Evolutionary conservation across 2,113 vertebrate genomes (phyloP), one percentile per base, ranked within the genome.

Genomic region (Boulengeromyrus knoepffleri): DNA sequence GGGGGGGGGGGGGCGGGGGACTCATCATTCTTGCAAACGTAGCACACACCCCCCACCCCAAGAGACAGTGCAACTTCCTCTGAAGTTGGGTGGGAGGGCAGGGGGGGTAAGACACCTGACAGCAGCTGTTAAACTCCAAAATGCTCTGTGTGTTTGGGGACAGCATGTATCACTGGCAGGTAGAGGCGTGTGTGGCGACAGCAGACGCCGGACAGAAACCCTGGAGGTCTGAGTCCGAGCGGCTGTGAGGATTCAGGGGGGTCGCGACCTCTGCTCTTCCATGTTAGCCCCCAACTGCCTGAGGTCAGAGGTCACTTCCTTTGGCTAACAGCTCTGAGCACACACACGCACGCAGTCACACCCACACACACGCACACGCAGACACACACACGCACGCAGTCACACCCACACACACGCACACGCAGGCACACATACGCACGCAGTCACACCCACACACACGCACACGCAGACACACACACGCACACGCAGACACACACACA

Each of bases 241-340:
- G 3, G 66, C 93, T 90, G 90, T 89, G 92, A 91, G 91, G 91
- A 92, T 93, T 93, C 92, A 91, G 45, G 42, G 89, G 88, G 93
- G 91, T 93, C 93, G 88, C 7, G 39, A 92, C 90, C 91, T 94
- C 92, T 92, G 91, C 90, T 66, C 90, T 66, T 92, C 89, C 92
- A 92, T 90, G 92, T 92, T 89, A 91, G 91, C 87, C 90, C 87
- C 91, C 88, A 91, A 92, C 90, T 90, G 88, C 74, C 89, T 85
- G 90, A 80, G 53, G 45, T 90, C 80, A 84, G 7, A 85, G 19
- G 85, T 21, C 24, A 77, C 85, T 74, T 90, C 87, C 91, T 70
- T 83, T 47, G 39, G 36, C 7, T 62, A 36, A 56, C n/a, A 45
- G 52, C n/a, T 84, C 15, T 58, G 74, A 77, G 31, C 15, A 47